phyloP scores from a whole-genome alignment of 2,113 vertebrate species.

The Psittacula cyanocephala region DNA sequence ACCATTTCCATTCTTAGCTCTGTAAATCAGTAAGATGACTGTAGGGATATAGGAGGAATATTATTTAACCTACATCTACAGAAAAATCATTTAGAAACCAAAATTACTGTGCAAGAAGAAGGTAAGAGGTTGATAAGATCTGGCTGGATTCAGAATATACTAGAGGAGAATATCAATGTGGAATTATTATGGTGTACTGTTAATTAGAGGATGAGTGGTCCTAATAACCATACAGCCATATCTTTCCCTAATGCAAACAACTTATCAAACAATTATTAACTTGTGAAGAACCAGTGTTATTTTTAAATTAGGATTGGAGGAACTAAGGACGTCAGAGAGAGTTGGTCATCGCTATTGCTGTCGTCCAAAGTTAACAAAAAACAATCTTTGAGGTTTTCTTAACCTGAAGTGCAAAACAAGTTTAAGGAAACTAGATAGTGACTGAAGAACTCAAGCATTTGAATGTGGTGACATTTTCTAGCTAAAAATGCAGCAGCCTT shows the following conservation, averaged over 20 bases:
- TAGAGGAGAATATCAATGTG: neutral
- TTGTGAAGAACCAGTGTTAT: constrained; percentile 9
- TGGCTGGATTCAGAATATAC: neutral
- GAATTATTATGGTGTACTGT: neutral
- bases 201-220: neutral
- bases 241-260: neutral
- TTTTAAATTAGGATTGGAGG: constrained; percentile 15
- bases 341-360: neutral
- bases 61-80: neutral
- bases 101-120: neutral
- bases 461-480: neutral
- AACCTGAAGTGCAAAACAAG: neutral
- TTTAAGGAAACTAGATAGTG: neutral
- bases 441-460: constrained; percentile 5
- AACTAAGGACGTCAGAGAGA: neutral
- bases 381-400: constrained; percentile 9
- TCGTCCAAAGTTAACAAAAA: constrained; percentile 32
- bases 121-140: neutral
- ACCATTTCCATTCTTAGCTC: neutral
- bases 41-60: neutral
- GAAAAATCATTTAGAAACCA: neutral
- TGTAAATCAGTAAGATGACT: neutral
- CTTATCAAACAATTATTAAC: neutral
- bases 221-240: neutral
- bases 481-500: neutral